Conservation (phyloP, 1,140 invertebrate genomes). For the Drosophila tropicalis region DNA sequence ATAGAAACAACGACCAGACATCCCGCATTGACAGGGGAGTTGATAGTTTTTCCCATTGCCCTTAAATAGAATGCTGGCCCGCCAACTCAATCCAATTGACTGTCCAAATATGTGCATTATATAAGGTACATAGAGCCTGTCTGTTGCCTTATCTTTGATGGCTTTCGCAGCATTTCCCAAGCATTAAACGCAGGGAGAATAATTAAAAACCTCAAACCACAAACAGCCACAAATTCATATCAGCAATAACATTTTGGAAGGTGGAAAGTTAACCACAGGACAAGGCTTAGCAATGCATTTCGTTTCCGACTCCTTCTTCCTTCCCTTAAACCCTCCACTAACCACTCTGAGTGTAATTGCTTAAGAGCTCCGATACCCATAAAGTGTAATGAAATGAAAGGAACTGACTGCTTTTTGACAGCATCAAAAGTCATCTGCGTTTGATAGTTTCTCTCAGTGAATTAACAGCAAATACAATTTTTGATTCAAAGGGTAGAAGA, state of each 20-base stretch:
- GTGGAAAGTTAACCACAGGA: conserved; percentile 17
- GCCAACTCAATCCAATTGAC: neutral
- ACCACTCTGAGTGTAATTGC: conserved; percentile 6
- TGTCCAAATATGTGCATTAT: conserved; percentile 10
- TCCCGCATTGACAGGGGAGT: conserved; percentile 33
- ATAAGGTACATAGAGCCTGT: neutral
- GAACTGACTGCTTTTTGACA: conserved; percentile 3
- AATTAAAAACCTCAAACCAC: conserved; percentile 21
- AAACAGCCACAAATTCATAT: neutral
- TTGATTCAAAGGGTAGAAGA: neutral
- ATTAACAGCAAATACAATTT: neutral
- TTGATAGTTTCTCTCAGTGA: conserved; percentile 3
- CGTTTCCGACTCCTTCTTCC: no score
- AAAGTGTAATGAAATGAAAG: conserved; percentile 1
- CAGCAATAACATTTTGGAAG: conserved; percentile 5
- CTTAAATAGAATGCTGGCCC: conserved; percentile 46
- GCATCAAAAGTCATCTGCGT: neutral
- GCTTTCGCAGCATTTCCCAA: neutral
- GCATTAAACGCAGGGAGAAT: conserved; percentile 4
- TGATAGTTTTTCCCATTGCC: conserved; percentile 44
- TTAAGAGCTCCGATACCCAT: neutral
- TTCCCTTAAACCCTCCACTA: neutral
- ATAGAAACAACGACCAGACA: conserved; percentile 28
- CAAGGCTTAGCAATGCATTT: conserved; percentile 1
- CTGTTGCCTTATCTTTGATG: neutral